Base-by-base conservation (phyloP, 2,888 invertebrate genomes). In the Masnerella sp. region DNA sequence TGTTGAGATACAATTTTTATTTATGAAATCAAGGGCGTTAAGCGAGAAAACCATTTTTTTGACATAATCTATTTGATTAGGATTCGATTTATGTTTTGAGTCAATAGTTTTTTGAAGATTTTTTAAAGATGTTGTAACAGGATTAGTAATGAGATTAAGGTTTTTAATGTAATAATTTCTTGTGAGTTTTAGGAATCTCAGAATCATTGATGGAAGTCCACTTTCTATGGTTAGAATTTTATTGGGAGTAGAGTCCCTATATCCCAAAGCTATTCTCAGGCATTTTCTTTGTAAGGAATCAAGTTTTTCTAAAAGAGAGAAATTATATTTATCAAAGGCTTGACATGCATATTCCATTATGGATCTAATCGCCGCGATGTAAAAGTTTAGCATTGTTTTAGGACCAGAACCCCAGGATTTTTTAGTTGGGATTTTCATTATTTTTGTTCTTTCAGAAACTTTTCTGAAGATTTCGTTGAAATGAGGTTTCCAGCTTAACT, bases 401-500 rank as follows among this genome's bases (percentile, higher is more conserved):
- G 34, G 52, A 28, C 43, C 11, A 11, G 64, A 22, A 3, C 64
- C 43, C 43, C 64, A 52, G 1, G 15, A 5, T 18, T 43, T 65
- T 51, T 28, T 30, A 0, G 25, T 18, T 0, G 52, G 1, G 5
- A 36, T 3, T 36, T 65, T 52, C 25, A 65, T 34, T 0, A 45
- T 34, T 2, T 45, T 54, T 1, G 54, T 12, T 20, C 64, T 54
- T 17, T 15, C 4, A 1, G 2, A 11, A 1, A 18, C 5, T 11
- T 43, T 52, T n/a, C 11, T 11, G 5, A 28, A n/a, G 0, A 54
- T 2, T 1, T 15, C 0, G 2, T 20, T 9, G 1, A 45, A 11
- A 20, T 65, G 45, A 12, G 43, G 52, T 45, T 36, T 45, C 64
- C 64, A 65, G 5, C 45, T n/a, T 8, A 54, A 28, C 30, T 54